phyloP scores from a whole-genome alignment of 2,113 vertebrate genomes.

The Lamprologus sp. region DNA sequence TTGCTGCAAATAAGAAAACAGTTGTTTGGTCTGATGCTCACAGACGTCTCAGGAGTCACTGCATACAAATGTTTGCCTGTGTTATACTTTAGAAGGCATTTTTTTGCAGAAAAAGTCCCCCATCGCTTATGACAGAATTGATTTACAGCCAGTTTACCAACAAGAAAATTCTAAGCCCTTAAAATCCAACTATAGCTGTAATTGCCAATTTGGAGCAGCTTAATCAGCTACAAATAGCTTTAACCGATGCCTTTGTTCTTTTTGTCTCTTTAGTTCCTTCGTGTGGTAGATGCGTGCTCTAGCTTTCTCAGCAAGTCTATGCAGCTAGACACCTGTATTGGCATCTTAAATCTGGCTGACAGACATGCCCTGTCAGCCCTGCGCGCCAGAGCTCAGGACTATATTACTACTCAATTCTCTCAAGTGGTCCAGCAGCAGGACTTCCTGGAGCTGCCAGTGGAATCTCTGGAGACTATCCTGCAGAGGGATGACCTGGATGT shows the following conservation, averaged over 20 bases:
- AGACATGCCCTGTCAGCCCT: slow-evolving; percentile 77
- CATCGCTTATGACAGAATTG: fast-evolving
- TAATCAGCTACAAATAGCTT: background rate
- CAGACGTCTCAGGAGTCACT: background rate
- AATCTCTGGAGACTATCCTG: slow-evolving; percentile 77
- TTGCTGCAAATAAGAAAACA: background rate
- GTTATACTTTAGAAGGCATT: background rate
- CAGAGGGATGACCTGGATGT: slow-evolving; percentile 84
- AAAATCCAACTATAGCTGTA: background rate
- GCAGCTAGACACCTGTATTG: slow-evolving; percentile 87
- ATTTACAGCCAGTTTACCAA: background rate
- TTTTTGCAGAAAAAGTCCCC: background rate
- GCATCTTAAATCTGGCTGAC: slow-evolving; percentile 85
- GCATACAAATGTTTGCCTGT: background rate
- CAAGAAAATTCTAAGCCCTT: background rate
- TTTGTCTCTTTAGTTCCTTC: slow-evolving; percentile 75
- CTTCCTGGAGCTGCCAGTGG: slow-evolving; percentile 79
- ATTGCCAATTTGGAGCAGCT: background rate
- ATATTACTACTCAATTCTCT: slow-evolving; percentile 84
- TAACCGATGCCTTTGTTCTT: background rate
- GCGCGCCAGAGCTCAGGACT: slow-evolving; percentile 77
- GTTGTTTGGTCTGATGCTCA: background rate
- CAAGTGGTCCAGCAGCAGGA: slow-evolving; percentile 81
- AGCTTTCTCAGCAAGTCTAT: slow-evolving; percentile 84
- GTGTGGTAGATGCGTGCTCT: slow-evolving; percentile 88